These are phyloP conservation scores for Leptopterna dolabrata DNA, from an alignment of 2,888 invertebrate species.

Conservation along the genomic window DNA sequence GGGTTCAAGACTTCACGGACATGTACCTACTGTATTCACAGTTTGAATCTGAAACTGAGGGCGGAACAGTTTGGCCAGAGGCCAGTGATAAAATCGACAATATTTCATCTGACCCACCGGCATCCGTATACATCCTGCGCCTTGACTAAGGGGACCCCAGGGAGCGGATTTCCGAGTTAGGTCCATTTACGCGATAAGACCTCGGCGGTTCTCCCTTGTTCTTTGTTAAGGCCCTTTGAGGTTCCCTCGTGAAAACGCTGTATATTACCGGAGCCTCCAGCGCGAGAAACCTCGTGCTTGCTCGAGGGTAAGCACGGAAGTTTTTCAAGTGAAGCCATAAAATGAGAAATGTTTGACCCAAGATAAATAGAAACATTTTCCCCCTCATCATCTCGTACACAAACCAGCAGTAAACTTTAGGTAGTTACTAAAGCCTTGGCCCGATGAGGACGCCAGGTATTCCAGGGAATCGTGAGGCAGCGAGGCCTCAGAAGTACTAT, in stretches of 20 bases:
- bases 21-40: no score
- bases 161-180: slow-evolving; percentile 21
- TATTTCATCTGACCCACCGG: slow-evolving; percentile 26
- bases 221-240: neutral
- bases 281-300: neutral
- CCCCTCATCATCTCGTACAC: no score
- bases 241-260: neutral
- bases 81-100: slow-evolving; percentile 27
- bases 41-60: slow-evolving; percentile 2
- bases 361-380: slow-evolving; percentile 18
- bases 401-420: neutral
- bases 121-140: neutral
- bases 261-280: neutral
- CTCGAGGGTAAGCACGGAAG: neutral
- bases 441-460: neutral
- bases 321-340: slow-evolving; percentile 20
- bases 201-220: neutral
- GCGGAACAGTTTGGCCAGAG: neutral
- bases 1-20: no score
- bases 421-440: neutral
- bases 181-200: slow-evolving; percentile 20
- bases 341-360: slow-evolving; percentile 13
- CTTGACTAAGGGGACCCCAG: slow-evolving; percentile 11
- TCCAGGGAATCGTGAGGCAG: neutral
- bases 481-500: neutral